Conservation (phyloP, 2,113 vertebrate genomes). For the Brachypteracias leptosomus region DNA sequence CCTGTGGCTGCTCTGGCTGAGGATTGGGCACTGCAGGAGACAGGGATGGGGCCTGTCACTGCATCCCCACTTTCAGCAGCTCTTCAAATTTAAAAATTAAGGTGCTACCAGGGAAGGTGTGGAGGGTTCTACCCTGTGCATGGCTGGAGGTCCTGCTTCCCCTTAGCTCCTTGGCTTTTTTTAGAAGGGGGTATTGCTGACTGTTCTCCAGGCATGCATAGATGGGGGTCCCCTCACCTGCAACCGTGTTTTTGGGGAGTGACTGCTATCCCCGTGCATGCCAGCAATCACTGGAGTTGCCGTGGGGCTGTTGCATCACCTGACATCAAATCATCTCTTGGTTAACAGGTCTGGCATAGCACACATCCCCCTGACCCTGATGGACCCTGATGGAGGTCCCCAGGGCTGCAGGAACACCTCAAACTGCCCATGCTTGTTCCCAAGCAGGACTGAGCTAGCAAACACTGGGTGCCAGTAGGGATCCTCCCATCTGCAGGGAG, state of each 20-base stretch:
- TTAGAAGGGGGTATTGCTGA: not conserved
- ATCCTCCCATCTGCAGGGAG: not conserved
- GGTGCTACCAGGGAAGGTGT: not conserved
- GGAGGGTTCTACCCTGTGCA: not conserved
- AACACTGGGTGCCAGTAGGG: not conserved
- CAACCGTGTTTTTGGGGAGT: not conserved
- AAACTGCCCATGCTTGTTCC: not conserved
- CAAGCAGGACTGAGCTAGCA: not conserved
- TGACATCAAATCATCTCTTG: not conserved
- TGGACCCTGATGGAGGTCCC: not conserved
- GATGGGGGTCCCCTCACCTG: not conserved
- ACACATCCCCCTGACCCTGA: not conserved
- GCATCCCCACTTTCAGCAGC: not conserved
- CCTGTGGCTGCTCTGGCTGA: not conserved
- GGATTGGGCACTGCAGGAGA: not conserved
- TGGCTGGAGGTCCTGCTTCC: not conserved
- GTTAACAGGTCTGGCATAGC: not conserved
- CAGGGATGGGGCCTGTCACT: not conserved
- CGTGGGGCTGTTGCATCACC: accelerated
- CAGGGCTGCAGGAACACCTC: not conserved
- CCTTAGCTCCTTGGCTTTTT: not conserved
- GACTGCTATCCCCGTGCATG: not conserved
- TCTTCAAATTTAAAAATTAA: not conserved
- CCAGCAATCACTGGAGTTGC: not conserved
- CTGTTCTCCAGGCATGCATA: not conserved